Evolutionary conservation across 2,797 vertebrate genomes (phyloP), one percentile per base, ranked within the genome.

Genomic region (Ctenopoma multispine): DNA sequence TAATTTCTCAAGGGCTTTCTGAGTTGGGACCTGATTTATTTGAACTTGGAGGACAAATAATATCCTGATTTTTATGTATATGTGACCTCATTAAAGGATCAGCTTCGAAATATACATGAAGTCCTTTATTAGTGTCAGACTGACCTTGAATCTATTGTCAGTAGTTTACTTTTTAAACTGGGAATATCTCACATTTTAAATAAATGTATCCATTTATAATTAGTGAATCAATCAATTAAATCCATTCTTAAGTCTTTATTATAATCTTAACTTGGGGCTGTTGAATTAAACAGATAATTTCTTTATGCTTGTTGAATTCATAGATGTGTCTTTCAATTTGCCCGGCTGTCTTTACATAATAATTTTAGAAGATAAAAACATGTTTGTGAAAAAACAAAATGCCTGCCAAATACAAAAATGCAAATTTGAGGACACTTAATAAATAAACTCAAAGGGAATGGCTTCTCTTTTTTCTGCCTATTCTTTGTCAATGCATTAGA

Each of bases 401-500:
- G 20, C 55, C 57, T 71, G 41, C 66, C n/a, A 47, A 61, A 55
- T 54, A 23, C 51, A 74, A 65, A 47, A 79, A 83, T 84, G 72
- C 63, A 73, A 83, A 72, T 85, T 23, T 56, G 6, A 29, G n/a
- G 10, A 67, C 24, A 62, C 82, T 73, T 80, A 48, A 74, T 46
- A 72, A 79, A 81, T 82, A 73, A 79, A 69, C 73, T 73, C 65
- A 34, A 34, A 53, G 49, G 38, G 60, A 63, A 61, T 15, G 11
- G 23, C 72, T 69, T 51, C 48, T 63, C 15, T 67, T 54, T 78
- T 58, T 41, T 0, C 15, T 50, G 36, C 62, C 44, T 62, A 43
- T 64, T 69, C 65, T 81, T 86, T 82, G 63, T 86, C 69, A 69
- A 72, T 84, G 63, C 51, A 47, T 84, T 79, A 51, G 69, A 61